phyloP scores from a whole-genome alignment of 1,140 invertebrate species.

The Bombyx mandarina region DNA sequence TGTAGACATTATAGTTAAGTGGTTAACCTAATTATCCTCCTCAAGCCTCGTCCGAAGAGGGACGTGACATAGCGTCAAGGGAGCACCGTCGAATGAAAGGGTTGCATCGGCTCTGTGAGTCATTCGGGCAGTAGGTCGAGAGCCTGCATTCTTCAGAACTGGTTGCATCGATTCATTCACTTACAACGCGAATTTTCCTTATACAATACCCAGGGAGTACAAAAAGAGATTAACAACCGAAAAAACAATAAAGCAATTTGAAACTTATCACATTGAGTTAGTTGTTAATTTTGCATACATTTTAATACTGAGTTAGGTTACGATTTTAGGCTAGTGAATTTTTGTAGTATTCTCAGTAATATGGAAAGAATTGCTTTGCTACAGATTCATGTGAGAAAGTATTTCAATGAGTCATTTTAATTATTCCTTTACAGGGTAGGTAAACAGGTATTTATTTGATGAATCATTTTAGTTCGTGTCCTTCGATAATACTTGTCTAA shows the following conservation, averaged over 20 bases:
- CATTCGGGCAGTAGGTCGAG: conserved; percentile 26
- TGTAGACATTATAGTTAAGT: too few species aligned
- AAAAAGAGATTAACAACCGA: not conserved
- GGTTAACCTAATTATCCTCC: too few species aligned
- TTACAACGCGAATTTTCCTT: conserved; percentile 18
- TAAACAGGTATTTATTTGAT: too few species aligned
- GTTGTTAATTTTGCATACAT: not conserved
- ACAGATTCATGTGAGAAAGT: conserved; percentile 12
- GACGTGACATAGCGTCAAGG: too few species aligned
- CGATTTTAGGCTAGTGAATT: not conserved
- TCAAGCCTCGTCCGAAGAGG: too few species aligned
- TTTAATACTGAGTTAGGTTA: not conserved
- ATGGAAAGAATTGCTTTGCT: conserved; percentile 11
- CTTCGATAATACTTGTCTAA: too few species aligned
- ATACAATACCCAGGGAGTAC: not conserved
- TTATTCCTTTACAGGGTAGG: not conserved
- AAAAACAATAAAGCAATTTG: not conserved
- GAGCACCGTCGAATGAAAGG: not conserved
- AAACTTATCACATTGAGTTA: conserved; percentile 1
- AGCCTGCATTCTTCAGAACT: conserved; percentile 19
- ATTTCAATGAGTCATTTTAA: not conserved
- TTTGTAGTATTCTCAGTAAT: conserved; percentile 21
- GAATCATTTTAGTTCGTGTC: too few species aligned
- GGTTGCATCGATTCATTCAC: conserved; percentile 12
- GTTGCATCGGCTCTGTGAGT: conserved; percentile 10